Evolutionary conservation across 2,888 invertebrate genomes (phyloP).

Genomic region (Lagria hirta): DNA sequence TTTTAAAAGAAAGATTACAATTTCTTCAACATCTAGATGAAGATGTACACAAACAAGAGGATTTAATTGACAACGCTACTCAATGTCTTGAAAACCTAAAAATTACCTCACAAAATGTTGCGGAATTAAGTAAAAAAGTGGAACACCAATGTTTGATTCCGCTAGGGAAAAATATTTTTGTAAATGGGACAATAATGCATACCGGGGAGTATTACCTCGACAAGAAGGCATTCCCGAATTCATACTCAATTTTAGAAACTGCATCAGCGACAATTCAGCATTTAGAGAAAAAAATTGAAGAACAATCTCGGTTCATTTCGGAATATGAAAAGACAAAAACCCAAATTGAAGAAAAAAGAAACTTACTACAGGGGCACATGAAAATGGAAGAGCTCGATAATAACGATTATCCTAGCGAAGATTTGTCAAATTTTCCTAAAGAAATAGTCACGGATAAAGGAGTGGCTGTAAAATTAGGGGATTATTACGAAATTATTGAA

Average conservation of each 20-base stretch:
- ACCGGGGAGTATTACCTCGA: slow-evolving; percentile 44
- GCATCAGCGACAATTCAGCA: slow-evolving; percentile 35
- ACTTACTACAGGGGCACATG: slow-evolving; percentile 33
- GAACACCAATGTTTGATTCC: slow-evolving; percentile 42
- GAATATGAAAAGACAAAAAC: slow-evolving; percentile 33
- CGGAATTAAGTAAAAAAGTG: slow-evolving; percentile 35
- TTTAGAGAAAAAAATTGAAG: slow-evolving; percentile 32
- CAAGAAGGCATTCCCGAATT: slow-evolving; percentile 36
- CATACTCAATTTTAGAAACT: slow-evolving; percentile 37
- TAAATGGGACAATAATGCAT: slow-evolving; percentile 43
- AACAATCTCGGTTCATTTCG: slow-evolving; percentile 32
- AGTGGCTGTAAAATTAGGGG: slow-evolving; percentile 42
- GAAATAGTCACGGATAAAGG: slow-evolving; percentile 44
- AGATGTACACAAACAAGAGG: slow-evolving; percentile 34
- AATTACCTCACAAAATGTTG: slow-evolving; percentile 24
- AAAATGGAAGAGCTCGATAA: slow-evolving; percentile 3
- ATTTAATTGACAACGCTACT: slow-evolving; percentile 17
- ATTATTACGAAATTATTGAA: slow-evolving; percentile 46
- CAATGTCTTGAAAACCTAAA: slow-evolving; percentile 27
- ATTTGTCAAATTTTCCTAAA: slow-evolving; percentile 37
- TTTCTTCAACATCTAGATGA: slow-evolving; percentile 36
- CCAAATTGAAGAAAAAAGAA: slow-evolving; percentile 40
- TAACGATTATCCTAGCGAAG: no score
- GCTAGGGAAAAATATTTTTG: slow-evolving; percentile 44
- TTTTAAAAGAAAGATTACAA: slow-evolving; percentile 28